These are phyloP conservation scores for Drosophila neonasuta DNA, from an alignment of 2,888 invertebrate species.

Conservation along the genomic window DNA sequence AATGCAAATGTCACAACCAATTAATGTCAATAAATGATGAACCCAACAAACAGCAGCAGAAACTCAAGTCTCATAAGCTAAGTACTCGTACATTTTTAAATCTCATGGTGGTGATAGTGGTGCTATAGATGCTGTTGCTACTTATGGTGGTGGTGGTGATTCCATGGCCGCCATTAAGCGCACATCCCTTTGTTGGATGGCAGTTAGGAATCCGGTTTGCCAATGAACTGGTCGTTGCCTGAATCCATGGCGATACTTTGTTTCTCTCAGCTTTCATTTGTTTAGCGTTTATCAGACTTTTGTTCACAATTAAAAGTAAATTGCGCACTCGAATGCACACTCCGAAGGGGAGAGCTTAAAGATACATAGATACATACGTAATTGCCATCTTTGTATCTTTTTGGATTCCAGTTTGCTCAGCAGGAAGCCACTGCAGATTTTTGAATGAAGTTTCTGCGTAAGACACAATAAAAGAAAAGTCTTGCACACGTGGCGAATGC, in stretches of 20 bases:
- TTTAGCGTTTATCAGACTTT: slow-evolving; percentile 70
- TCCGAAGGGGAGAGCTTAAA: slow-evolving; percentile 16
- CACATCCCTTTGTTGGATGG: slow-evolving; percentile 45
- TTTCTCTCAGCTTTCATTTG: slow-evolving; percentile 71
- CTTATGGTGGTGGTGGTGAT: slow-evolving; percentile 31
- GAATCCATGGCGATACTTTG: slow-evolving; percentile 23
- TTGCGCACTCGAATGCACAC: slow-evolving; percentile 67
- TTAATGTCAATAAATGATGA: slow-evolving; percentile 80
- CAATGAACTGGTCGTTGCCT: slow-evolving; percentile 23
- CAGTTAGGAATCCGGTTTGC: slow-evolving; percentile 55
- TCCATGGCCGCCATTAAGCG: slow-evolving; percentile 32
- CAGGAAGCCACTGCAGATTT: not conserved
- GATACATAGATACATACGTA: slow-evolving; percentile 2
- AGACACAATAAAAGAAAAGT: not conserved
- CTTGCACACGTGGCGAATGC: slow-evolving; percentile 24
- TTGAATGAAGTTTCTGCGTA: not conserved
- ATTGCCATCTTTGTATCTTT: slow-evolving; percentile 15
- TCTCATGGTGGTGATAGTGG: slow-evolving; percentile 26
- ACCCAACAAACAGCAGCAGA: slow-evolving; percentile 44
- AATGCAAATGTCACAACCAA: slow-evolving; percentile 81
- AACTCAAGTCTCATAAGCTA: slow-evolving; percentile 18
- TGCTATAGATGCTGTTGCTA: slow-evolving; percentile 7
- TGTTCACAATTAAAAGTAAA: slow-evolving; percentile 76
- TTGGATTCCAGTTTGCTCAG: slow-evolving; percentile 21
- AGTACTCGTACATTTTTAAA: not conserved